phyloP scores from a whole-genome alignment of 2,888 invertebrate species.

The Xestobium rufovillosum region DNA sequence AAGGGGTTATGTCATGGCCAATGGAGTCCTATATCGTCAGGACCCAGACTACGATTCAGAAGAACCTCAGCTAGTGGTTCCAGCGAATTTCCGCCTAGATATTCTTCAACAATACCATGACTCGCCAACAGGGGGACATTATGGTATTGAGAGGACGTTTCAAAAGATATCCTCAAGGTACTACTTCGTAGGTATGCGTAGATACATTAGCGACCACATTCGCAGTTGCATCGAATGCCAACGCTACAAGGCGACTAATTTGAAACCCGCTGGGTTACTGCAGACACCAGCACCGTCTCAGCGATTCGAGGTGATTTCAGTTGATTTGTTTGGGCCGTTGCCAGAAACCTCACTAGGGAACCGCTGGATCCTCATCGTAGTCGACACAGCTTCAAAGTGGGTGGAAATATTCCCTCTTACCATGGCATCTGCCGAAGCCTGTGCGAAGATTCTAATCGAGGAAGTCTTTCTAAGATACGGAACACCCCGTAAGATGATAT shows the following conservation, averaged over 20 bases:
- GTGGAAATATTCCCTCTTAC: conserved; percentile 1
- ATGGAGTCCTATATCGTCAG: not conserved
- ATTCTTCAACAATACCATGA: conserved; percentile 11
- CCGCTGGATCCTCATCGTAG: not conserved
- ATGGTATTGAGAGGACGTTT: conserved; percentile 10
- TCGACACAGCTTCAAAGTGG: conserved; percentile 1
- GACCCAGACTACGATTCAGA: conserved; percentile 2
- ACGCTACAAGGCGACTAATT: conserved; percentile 29
- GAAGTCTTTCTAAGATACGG: conserved; percentile 13
- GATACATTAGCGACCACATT: not conserved
- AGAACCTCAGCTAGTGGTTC: conserved; percentile 5
- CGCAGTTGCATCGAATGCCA: conserved; percentile 29
- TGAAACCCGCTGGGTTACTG: conserved; percentile 32
- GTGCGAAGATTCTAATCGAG: conserved; percentile 5
- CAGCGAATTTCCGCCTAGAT: conserved; percentile 4
- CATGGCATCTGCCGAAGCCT: not conserved
- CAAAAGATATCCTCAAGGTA: conserved; percentile 8
- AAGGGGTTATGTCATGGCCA: not conserved
- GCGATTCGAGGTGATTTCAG: conserved; percentile 29
- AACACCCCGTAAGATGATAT: conserved; percentile 10
- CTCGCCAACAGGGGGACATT: conserved; percentile 11
- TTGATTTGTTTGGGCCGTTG: conserved; percentile 29
- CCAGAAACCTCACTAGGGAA: no score
- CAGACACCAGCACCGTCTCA: conserved; percentile 24
- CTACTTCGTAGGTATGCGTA: conserved; percentile 4